Percentiles rank a stretch among this genome's conserved stretches.
These are phyloP conservation scores for Natrix natrix DNA, from an alignment of 2,797 vertebrate species.

Conservation along the genomic window DNA sequence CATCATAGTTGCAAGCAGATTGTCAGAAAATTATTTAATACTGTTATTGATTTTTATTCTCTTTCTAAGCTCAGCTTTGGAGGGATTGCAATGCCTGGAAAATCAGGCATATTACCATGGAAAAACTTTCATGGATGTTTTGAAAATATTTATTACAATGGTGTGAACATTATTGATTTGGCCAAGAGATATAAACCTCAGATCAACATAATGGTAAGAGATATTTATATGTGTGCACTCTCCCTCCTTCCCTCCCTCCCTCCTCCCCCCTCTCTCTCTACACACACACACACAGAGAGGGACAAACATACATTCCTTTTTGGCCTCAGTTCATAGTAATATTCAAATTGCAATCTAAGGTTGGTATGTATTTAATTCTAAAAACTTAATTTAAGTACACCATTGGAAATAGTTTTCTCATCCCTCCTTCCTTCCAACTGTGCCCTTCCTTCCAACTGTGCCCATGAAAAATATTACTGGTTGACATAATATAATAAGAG, in stretches of 20 bases:
- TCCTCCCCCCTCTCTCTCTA: accelerated
- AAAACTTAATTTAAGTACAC: neutral
- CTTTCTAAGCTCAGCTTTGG: slow-evolving; percentile 91
- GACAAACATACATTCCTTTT: neutral
- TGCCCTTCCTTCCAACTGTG: neutral
- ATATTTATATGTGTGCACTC: neutral
- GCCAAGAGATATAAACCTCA: slow-evolving; percentile 76
- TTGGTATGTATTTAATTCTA: neutral
- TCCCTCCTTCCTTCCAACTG: too few relatives aligned
- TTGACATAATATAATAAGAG: neutral
- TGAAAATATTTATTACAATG: slow-evolving; percentile 90
- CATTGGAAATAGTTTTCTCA: neutral
- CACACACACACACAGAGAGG: neutral
- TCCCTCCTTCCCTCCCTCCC: too few relatives aligned
- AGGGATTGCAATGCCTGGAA: slow-evolving; percentile 75
- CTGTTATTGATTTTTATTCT: slow-evolving; percentile 76
- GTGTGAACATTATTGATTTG: slow-evolving; percentile 81
- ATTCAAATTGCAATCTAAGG: neutral
- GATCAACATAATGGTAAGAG: slow-evolving; percentile 80
- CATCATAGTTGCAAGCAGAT: slow-evolving; percentile 37
- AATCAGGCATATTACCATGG: slow-evolving; percentile 70
- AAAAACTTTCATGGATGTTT: slow-evolving; percentile 88
- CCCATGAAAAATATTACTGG: neutral
- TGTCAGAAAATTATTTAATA: slow-evolving; percentile 70
- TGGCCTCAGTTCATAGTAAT: neutral